Base-by-base conservation (phyloP, 1,140 invertebrate genomes). In the Helicoverpa zea region DNA sequence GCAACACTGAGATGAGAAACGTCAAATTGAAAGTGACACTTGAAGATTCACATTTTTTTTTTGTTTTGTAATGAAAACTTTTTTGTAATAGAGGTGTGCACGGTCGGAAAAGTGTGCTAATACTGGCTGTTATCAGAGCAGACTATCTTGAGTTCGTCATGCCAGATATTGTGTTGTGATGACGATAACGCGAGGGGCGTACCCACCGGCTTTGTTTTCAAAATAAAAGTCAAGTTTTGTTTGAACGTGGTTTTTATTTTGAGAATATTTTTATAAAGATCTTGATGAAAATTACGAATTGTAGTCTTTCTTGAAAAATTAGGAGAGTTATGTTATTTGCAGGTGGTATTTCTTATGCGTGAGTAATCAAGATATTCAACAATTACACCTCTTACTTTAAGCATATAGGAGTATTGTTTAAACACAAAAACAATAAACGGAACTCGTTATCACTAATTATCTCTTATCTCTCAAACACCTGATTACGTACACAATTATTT, bases 111-210 rank as follows among this genome's bases (percentile, higher is more conserved):
- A 88, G 73, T 87, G 58, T 84, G 81, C 83, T 84, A 87, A 83
- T 79, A 93, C 92, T 93, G 91, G 72, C 84, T 61, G 88, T 90
- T 93, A 92, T 93, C 91, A 93, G 87, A 89, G 84, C 86, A 87
- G 87, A 86, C 81, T 94, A 93, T 94, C 92, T 93, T 85, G 85
- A 84, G 86, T 93, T 93, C 86, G 92, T 91, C 91, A 94, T 90
- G 91, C 87, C 88, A 92, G 92, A 93, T 94, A 92, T 90, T 90
- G 86, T 76, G 79, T 89, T 89, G 77, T 90, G 89, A 89, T 88
- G 89, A 87, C 89, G 91, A 92, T 91, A 92, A 90, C 84, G 74
- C 79, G 77, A 77, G 74, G 75, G 75, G 75, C 75, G 79, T 56
- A 63, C 72, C 61, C 54, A 7, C 30, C 58, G 61, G 72, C 59